Base-by-base conservation (phyloP, 2,888 invertebrate species). In the Rhimphoctona megacephalus region DNA sequence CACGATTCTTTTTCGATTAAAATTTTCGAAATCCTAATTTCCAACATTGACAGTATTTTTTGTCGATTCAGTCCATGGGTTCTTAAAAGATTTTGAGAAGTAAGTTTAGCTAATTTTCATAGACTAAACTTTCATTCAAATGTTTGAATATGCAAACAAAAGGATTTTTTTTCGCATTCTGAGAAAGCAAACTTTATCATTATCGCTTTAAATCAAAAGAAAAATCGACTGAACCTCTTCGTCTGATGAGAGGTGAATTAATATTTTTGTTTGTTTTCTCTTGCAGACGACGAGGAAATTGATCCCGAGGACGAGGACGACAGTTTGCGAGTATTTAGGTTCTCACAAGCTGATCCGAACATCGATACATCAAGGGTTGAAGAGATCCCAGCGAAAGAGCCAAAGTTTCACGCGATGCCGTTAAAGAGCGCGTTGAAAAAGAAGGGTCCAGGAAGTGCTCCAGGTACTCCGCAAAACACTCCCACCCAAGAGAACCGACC, bases 331-430 rank as follows among this genome's bases (percentile, higher is more conserved):
- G 94, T 95, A 93, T 95, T 95, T 92, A 95, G 95, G 91, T 95
- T 94, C 94, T 95, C 95, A 89, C 96, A 96, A 90, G 96, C 96
- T 61, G 96, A 96, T 93, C 96, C 96, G 46, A 94, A 95, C 90
- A 96, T 97, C 91, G 98, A 98, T 94, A 98, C 98, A 84, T 96
- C 97, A 83, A 96, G 98, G 89, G 97, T 98, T 87, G 98, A 98
- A 94, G 98, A 98, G 95, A 98, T 98, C 92, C 98, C 98, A 90
- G 98, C 98, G 85, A 98, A 98, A 95, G 98, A 98, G 95, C 98
- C 98, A 64, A 97, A 97, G 93, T 97, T 98, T 95, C 97, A 98
- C 95, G 98, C 98, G 89, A 96, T 98, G 95, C 98, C 98, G 89
- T 96, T 98, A 87, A 98, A 98, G 95, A 98, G 98, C 77, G 98